Percentiles rank a stretch among this genome's conserved stretches.
These are phyloP conservation scores for Nudaria mundana DNA, from an alignment of 2,888 invertebrate species.

Conservation along the genomic window DNA sequence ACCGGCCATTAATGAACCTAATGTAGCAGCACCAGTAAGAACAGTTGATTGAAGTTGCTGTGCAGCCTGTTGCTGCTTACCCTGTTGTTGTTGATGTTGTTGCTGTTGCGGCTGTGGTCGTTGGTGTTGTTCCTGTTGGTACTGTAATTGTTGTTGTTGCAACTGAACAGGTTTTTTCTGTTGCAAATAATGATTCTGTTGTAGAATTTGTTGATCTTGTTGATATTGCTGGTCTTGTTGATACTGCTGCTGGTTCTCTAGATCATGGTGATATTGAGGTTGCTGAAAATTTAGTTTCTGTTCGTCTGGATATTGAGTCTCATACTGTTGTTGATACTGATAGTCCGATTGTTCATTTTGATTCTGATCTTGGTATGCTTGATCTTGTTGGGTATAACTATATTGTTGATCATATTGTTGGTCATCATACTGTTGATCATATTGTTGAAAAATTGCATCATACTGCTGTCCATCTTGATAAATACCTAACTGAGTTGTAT, in stretches of 20 bases:
- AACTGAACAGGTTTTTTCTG: conserved; percentile 35
- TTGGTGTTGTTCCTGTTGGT: conserved; percentile 41
- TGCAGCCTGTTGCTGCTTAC: conserved; percentile 59
- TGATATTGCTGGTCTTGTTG: conserved; percentile 38
- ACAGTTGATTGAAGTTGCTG: conserved; percentile 69
- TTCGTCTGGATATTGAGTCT: conserved; percentile 38
- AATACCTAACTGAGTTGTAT: conserved; percentile 54
- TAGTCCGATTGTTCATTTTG: conserved; percentile 29
- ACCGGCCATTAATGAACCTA: conserved; percentile 75
- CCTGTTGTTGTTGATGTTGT: conserved; percentile 57
- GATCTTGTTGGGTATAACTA: too few relatives aligned
- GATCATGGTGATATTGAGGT: conserved; percentile 32
- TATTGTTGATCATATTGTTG: conserved; percentile 41
- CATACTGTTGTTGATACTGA: conserved; percentile 37
- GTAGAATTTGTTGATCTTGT: conserved; percentile 36
- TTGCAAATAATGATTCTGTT: conserved; percentile 43
- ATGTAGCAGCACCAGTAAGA: conserved; percentile 70
- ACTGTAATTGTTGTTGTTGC: conserved; percentile 37
- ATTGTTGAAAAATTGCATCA: conserved; percentile 54
- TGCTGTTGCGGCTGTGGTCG: conserved; percentile 58
- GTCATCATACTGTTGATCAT: conserved; percentile 45
- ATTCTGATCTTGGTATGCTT: conserved; percentile 32
- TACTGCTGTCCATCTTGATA: conserved; percentile 52
- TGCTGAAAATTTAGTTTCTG: conserved; percentile 35
- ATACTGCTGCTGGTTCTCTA: conserved; percentile 35